phyloP scores from a whole-genome alignment of 1,140 invertebrate genomes.

The Globodera ellingtonae region DNA sequence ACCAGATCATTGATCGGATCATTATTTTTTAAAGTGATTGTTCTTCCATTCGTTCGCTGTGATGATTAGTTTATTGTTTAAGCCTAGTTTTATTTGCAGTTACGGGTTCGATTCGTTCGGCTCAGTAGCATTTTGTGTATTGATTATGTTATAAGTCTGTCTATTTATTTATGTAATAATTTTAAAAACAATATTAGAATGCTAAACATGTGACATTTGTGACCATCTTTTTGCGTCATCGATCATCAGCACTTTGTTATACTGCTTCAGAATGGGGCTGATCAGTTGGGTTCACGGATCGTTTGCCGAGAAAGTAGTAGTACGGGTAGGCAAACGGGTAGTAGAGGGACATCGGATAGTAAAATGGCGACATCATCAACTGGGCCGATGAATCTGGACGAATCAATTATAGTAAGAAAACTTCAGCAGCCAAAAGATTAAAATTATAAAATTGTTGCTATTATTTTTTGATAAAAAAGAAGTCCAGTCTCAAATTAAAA shows the following conservation, averaged over 20 bases:
- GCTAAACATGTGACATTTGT: no score
- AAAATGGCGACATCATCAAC: neutral
- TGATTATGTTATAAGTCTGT: no score
- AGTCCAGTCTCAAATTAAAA: neutral
- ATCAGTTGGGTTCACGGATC: neutral
- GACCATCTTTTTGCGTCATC: neutral
- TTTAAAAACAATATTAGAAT: no score
- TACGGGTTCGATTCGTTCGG: no score
- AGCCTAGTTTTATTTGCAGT: no score
- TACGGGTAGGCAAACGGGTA: constrained; percentile 2
- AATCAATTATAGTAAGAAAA: neutral
- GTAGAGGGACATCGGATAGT: constrained; percentile 3
- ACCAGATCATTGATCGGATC: no score
- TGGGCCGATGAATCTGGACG: neutral
- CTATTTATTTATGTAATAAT: no score
- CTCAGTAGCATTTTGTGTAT: no score
- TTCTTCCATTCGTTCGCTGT: no score
- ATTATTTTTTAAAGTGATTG: no score
- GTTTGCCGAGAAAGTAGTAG: constrained; percentile 5
- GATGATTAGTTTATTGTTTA: no score
- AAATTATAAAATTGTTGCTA: neutral
- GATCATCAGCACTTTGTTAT: neutral
- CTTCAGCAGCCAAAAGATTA: neutral
- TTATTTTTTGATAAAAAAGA: neutral
- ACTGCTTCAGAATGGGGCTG: neutral